These are phyloP conservation scores for Pleuronectes platessa DNA, from an alignment of 2,113 vertebrate species.

Conservation along the genomic window DNA sequence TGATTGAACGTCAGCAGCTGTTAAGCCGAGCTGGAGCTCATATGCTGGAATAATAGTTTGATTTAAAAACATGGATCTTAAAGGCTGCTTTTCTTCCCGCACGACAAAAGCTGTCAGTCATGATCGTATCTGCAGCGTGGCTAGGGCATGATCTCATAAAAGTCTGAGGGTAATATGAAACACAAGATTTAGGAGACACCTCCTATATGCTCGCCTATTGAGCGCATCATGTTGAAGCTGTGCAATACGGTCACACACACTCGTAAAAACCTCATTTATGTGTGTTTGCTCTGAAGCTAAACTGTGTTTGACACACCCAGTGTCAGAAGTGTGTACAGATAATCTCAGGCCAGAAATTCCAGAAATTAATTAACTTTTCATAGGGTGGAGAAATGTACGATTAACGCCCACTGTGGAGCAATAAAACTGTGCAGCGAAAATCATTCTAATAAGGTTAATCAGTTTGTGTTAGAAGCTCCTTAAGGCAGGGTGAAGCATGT, in stretches of 20 bases:
- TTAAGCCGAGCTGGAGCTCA: slow-evolving; percentile 36
- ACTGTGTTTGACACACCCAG: slow-evolving; percentile 10
- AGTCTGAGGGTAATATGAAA: slow-evolving; percentile 51
- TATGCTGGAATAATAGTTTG: slow-evolving; percentile 35
- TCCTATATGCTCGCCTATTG: background rate
- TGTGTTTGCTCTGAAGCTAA: slow-evolving; percentile 4
- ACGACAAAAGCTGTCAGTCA: slow-evolving; percentile 46
- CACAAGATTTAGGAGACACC: slow-evolving; percentile 36
- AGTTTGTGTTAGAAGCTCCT: slow-evolving; percentile 7
- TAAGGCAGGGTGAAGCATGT: background rate
- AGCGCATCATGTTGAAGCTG: background rate
- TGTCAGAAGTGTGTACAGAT: background rate
- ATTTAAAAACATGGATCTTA: slow-evolving; percentile 50
- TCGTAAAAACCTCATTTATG: slow-evolving; percentile 16
- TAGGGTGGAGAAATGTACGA: background rate
- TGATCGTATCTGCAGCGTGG: slow-evolving; percentile 24
- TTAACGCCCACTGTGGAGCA: background rate
- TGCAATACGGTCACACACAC: slow-evolving; percentile 22
- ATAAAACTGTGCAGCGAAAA: background rate
- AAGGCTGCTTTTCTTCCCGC: slow-evolving; percentile 44
- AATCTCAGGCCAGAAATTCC: background rate
- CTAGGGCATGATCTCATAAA: slow-evolving; percentile 53
- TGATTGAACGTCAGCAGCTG: slow-evolving; percentile 42
- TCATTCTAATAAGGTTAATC: slow-evolving; percentile 3
- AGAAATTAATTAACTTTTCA: background rate